Percentiles rank a stretch among this genome's conserved stretches.
Evolutionary conservation across 2,113 vertebrate genomes (phyloP).

Genomic region (Ramphastos sulfuratus): DNA sequence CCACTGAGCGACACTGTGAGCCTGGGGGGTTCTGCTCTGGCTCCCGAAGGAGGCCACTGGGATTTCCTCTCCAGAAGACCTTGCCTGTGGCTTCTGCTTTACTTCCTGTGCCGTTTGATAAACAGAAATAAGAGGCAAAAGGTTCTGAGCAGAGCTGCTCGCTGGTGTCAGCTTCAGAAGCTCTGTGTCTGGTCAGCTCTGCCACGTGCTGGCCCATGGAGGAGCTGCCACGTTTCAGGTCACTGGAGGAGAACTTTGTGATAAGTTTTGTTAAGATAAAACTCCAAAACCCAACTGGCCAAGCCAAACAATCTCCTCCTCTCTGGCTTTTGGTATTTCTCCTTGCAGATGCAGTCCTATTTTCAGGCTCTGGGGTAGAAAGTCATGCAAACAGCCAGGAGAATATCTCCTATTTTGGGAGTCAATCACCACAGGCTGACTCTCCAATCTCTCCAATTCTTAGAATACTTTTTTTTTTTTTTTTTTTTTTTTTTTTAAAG

Average conservation of each 20-base stretch:
- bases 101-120: background rate
- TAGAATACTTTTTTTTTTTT: background rate
- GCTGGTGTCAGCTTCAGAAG: background rate
- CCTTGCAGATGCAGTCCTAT: background rate
- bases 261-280: background rate
- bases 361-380: background rate
- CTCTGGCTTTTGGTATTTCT: background rate
- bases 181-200: background rate
- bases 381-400: background rate
- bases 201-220: background rate
- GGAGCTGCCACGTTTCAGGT: background rate
- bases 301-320: constrained; percentile 5
- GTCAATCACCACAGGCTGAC: background rate
- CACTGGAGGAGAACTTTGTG: background rate
- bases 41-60: background rate
- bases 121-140: background rate
- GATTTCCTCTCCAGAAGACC: background rate
- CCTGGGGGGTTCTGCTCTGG: background rate
- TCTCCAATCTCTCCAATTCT: background rate
- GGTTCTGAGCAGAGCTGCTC: background rate
- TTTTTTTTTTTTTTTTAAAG: background rate
- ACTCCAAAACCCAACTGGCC: background rate
- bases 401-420: background rate
- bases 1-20: background rate
- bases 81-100: background rate